These are phyloP conservation scores for Gila orcuttii DNA, from an alignment of 2,113 vertebrate species.

Conservation along the genomic window DNA sequence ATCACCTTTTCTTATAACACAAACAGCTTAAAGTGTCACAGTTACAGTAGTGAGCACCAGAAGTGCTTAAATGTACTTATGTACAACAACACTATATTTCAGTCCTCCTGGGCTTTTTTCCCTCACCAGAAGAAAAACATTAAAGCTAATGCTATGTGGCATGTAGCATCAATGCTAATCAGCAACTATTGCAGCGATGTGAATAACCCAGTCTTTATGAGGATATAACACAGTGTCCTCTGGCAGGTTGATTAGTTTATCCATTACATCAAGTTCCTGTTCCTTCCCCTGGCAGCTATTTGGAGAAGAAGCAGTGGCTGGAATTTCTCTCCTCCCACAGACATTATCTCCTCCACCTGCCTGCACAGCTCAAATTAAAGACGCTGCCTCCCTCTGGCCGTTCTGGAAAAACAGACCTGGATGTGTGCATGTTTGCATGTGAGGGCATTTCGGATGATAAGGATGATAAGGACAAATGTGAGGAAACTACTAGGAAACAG, in stretches of 20 bases:
- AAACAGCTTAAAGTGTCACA: not conserved
- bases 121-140: not conserved
- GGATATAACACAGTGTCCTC: constrained; percentile 38
- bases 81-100: too few species aligned
- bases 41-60: not conserved
- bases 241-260: constrained; percentile 44
- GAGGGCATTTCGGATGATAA: not conserved
- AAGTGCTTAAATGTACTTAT: not conserved
- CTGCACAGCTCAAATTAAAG: constrained; percentile 46
- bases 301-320: constrained; percentile 47
- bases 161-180: constrained; percentile 23
- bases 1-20: not conserved
- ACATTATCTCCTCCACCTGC: constrained; percentile 46
- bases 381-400: constrained; percentile 26
- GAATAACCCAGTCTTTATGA: constrained; percentile 28
- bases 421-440: constrained; percentile 2
- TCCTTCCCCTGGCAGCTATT: constrained; percentile 36
- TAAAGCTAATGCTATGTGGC: constrained; percentile 20
- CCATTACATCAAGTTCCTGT: constrained; percentile 44
- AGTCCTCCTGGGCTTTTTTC: not conserved
- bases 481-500: not conserved
- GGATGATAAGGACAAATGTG: not conserved
- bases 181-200: constrained; percentile 9
- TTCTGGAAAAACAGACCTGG: constrained; percentile 16
- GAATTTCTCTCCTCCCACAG: constrained; percentile 51